A percentile compares a stretch with the other conserved stretches of the same genome.
These are phyloP conservation scores for Microhierax caerulescens DNA, from an alignment of 2,797 vertebrate genomes.

Conservation along the genomic window DNA sequence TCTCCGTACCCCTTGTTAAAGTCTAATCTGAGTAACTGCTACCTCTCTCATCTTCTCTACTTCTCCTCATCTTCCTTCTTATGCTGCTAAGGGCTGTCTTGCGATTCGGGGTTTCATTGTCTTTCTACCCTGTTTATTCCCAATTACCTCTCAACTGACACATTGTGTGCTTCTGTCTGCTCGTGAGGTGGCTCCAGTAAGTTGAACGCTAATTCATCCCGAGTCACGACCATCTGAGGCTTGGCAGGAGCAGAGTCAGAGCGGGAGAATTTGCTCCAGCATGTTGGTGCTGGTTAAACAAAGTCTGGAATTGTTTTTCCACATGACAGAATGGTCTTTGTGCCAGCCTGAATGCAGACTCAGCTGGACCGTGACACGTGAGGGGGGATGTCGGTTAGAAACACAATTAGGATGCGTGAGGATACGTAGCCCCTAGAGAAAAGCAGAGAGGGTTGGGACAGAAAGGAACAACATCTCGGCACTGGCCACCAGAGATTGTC, in stretches of 20 bases:
- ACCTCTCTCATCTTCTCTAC: neutral
- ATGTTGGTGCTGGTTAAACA: neutral
- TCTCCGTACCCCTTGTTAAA: neutral
- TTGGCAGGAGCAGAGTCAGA: neutral
- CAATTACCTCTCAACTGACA: neutral
- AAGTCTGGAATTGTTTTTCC: constrained; percentile 5
- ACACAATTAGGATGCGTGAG: neutral
- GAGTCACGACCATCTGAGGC: neutral
- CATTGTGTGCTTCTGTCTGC: neutral
- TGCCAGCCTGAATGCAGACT: neutral
- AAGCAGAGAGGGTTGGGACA: neutral
- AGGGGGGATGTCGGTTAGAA: neutral
- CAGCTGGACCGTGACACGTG: neutral
- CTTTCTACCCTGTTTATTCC: neutral
- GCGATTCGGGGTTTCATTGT: neutral
- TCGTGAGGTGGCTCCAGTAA: neutral
- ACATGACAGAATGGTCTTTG: neutral
- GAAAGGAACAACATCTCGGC: fast-evolving
- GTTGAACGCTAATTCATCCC: neutral
- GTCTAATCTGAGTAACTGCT: neutral
- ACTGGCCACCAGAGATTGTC: neutral
- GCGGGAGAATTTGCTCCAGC: neutral
- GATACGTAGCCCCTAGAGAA: neutral
- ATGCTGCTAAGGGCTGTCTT: neutral
- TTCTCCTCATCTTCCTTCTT: neutral